Conservation (phyloP, 2,113 vertebrate species). For the Psittacus erithacus region DNA sequence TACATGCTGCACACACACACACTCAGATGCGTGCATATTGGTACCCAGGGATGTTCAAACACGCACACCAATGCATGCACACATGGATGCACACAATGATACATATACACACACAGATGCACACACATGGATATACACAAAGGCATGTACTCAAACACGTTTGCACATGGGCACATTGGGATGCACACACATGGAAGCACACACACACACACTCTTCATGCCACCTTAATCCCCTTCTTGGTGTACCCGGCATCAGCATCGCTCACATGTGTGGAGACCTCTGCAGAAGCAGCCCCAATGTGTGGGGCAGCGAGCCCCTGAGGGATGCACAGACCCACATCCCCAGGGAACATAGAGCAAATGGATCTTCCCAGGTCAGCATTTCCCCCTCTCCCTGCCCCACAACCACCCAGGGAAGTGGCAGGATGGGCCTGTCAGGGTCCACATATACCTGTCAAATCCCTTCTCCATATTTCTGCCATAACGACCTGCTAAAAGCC, state of each 20-base stretch:
- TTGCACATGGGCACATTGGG: rapidly evolving
- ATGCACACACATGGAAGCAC: rapidly evolving
- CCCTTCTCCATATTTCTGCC: slow-evolving; percentile 13
- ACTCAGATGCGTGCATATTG: background rate
- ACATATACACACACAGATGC: background rate
- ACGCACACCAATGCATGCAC: rapidly evolving
- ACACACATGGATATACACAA: background rate
- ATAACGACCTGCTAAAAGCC: slow-evolving; percentile 72
- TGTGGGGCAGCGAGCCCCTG: rapidly evolving
- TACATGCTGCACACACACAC: background rate
- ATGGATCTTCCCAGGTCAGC: background rate
- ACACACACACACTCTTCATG: rapidly evolving
- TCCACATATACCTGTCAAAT: slow-evolving; percentile 56
- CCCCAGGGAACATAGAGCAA: background rate
- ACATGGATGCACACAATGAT: rapidly evolving
- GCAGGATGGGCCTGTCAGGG: background rate
- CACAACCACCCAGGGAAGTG: background rate
- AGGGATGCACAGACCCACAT: background rate
- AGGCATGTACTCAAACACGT: background rate
- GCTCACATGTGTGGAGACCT: rapidly evolving
- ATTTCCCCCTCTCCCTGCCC: background rate
- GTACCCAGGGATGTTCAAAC: background rate
- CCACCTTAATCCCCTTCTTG: background rate
- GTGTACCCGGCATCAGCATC: rapidly evolving
- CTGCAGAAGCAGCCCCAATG: background rate